A percentile compares a stretch with the other conserved stretches of the same genome.
phyloP scores from a whole-genome alignment of 2,888 invertebrate species.

The Cecidostiba fungosa region DNA sequence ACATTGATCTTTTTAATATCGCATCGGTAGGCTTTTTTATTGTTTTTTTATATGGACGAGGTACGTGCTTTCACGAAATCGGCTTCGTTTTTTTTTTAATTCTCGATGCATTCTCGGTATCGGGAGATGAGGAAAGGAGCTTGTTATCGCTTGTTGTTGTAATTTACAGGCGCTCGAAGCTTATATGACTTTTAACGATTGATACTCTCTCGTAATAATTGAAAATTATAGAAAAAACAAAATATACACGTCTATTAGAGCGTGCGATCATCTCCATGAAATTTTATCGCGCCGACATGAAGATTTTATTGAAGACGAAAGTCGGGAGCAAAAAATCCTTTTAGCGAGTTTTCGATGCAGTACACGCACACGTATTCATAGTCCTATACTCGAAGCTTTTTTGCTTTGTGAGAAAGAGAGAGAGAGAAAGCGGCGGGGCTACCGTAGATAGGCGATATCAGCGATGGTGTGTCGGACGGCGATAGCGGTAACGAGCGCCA shows the following conservation, averaged over 20 bases:
- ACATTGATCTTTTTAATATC: conserved; percentile 25
- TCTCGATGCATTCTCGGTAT: neutral
- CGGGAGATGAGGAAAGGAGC: neutral
- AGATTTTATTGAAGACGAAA: conserved; percentile 49
- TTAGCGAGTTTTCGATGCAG: conserved; percentile 27
- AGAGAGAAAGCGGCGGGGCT: conserved; percentile 21
- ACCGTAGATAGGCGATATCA: conserved; percentile 68
- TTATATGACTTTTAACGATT: neutral
- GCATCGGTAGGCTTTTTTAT: neutral
- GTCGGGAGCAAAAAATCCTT: conserved; percentile 38
- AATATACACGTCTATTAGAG: neutral
- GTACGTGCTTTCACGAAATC: neutral
- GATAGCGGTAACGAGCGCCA: conserved; percentile 72
- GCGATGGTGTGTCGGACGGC: conserved; percentile 71
- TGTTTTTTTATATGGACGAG: neutral
- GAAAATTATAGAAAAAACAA: neutral
- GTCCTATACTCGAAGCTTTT: neutral
- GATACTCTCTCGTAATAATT: neutral
- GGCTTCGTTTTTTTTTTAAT: neutral
- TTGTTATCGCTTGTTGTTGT: neutral
- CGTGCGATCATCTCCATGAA: conserved; percentile 52
- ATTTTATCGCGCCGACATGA: conserved; percentile 56
- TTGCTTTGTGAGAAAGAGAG: conserved; percentile 12
- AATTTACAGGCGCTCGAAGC: neutral
- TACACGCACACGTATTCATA: neutral